These are phyloP conservation scores for Bombus pascuorum DNA, from an alignment of 1,140 invertebrate species.

Conservation along the genomic window DNA sequence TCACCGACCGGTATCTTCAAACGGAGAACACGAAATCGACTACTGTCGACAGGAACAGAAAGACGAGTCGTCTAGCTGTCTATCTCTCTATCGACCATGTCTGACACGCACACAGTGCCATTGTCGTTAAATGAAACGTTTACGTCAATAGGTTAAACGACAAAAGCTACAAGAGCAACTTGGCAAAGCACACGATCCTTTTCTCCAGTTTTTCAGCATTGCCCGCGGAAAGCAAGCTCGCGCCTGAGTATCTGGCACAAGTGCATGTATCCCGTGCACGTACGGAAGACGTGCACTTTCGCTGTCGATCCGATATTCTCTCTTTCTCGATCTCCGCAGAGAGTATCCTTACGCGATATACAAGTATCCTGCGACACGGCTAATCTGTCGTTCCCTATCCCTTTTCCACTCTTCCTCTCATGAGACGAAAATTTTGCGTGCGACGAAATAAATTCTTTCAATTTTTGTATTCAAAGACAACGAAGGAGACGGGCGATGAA, in stretches of 20 bases:
- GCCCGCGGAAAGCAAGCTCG: neutral
- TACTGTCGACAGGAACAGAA: neutral
- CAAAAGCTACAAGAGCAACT: too few species aligned
- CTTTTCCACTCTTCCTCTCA: neutral
- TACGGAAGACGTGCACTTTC: slow-evolving; percentile 49
- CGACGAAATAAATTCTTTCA: too few species aligned
- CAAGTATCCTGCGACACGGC: neutral
- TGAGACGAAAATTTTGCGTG: neutral
- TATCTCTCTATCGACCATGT: neutral
- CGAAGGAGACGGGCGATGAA: neutral
- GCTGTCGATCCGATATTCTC: slow-evolving; percentile 29
- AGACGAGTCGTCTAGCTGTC: slow-evolving; percentile 1
- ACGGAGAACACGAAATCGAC: neutral
- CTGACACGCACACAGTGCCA: neutral
- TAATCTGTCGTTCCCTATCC: neutral
- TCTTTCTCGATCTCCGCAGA: neutral
- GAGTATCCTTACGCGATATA: slow-evolving; percentile 2
- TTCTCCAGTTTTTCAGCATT: slow-evolving; percentile 23
- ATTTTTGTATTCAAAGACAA: neutral
- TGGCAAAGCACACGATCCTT: slow-evolving; percentile 26
- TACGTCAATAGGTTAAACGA: neutral
- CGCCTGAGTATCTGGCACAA: slow-evolving; percentile 33
- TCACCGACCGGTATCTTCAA: slow-evolving; percentile 12
- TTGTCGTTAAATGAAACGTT: neutral
- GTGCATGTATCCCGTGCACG: slow-evolving; percentile 34